Base-by-base conservation (phyloP, 37 sponge, comb jelly and placozoan species). In the Cliona cf. orientalis region DNA sequence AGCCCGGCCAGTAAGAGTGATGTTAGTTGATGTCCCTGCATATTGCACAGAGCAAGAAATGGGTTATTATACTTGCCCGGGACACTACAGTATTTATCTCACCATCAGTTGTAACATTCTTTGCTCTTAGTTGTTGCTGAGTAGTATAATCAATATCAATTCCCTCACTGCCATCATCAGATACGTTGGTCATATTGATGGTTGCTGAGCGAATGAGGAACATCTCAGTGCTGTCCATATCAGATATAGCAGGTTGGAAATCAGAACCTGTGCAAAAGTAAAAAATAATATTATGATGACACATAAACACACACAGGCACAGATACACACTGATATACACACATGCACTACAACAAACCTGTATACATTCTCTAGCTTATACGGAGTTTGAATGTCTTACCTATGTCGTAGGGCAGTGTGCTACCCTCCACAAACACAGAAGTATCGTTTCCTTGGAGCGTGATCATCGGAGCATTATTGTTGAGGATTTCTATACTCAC, bases 391-490 rank as follows among this genome's bases (percentile, higher is more conserved):
- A 6, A 37, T 67, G 37, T 36, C 46, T 7, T 44, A 72, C 74
- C 80, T 65, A 71, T 67, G 29, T 56, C 57, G 22, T 65, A 41
- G 25, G 64, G 45, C 33, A 23, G 17, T 34, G 55, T 23, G 1
- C 74, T 25, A 0, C 79, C 87, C 68, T 91, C 91, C 11, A 25
- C 69, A 40, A 66, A 91, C 17, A 29, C 36, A 14, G 55, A 66
- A n/a, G 46, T 56, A 19, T 28, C 37, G 34, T 11, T 59, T 5
- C 87, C 87, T 63, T 3, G 44, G 33, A 91, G 44, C 21, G 59
- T 14, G 1, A 91, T 62, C 31, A 42, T 26, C n/a, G 91, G 91
- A 26, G 87, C 26, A 29, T 86, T 76, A 57, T 91, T 63, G 57
- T 91, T 91, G 60, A 91, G 34, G 23, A 46, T 61, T 22, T 33